Evolutionary conservation across 1,140 invertebrate genomes (phyloP).

Genomic region (Nautilus pompilius): DNA sequence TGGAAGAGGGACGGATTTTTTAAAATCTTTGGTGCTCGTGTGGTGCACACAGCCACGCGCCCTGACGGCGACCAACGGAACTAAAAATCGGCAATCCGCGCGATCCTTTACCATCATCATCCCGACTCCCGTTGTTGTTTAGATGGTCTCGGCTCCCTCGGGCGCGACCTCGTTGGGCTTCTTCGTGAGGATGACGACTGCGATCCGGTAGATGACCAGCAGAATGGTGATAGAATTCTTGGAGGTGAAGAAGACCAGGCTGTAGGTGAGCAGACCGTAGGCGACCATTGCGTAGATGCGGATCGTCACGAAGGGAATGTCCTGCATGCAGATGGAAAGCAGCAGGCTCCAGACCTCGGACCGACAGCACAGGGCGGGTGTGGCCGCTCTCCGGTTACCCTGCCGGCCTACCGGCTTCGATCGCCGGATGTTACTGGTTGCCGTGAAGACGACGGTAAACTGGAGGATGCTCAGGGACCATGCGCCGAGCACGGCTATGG

Average conservation of each 20-base stretch:
- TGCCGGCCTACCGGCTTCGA: background rate
- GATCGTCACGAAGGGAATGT: slow-evolving; percentile 80
- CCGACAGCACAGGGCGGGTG: background rate
- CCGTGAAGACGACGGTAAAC: slow-evolving; percentile 13
- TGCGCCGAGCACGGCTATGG: slow-evolving; percentile 9
- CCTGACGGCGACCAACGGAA: too few species aligned
- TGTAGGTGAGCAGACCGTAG: slow-evolving; percentile 79
- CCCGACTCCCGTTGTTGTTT: too few species aligned
- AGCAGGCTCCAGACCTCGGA: slow-evolving; percentile 73
- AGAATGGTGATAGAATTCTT: slow-evolving; percentile 80
- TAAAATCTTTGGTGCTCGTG: too few species aligned
- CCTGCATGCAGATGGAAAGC: slow-evolving; percentile 57
- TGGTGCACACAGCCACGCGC: too few species aligned
- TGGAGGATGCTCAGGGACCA: slow-evolving; percentile 18
- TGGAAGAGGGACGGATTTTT: too few species aligned
- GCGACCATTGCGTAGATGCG: slow-evolving; percentile 75
- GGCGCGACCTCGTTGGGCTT: too few species aligned
- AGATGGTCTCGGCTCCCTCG: too few species aligned
- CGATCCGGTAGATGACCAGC: slow-evolving; percentile 47
- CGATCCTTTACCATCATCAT: too few species aligned
- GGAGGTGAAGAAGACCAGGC: slow-evolving; percentile 87
- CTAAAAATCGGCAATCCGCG: too few species aligned
- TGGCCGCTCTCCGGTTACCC: background rate
- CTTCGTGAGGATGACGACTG: too few species aligned
- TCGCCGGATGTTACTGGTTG: slow-evolving; percentile 1